Evolutionary conservation across 2,797 vertebrate genomes (phyloP), one percentile per base, ranked within the genome.

Genomic region (Poeciliopsis infans): DNA sequence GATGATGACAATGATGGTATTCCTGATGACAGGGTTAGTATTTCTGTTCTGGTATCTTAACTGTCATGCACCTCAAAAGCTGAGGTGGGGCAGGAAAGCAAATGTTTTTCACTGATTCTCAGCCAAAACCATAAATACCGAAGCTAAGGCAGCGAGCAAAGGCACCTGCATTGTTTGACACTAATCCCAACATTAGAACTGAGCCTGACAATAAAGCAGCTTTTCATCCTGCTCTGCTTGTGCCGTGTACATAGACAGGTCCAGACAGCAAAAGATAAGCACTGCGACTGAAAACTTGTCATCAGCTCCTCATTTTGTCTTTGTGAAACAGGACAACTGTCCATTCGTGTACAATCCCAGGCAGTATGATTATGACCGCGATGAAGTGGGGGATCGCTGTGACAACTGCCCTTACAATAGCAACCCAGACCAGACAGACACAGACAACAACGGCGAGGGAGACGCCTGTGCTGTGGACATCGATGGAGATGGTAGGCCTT

Each of bases 371-470:
- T 99, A 99, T 0, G 98, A 99, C 90, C 96, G 97, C 2, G 98
- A 99, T 91, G 97, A 99, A 0, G 98, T 99, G 73, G 98, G 98
- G 75, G 98, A 99, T 87, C 97, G 97, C 74, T 99, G 98, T 81
- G 98, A 99, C 87, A 99, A 99, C 92, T 99, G 98, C 78, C 97
- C 97, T 10, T 99, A 99, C 93, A 97, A 98, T 86, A 98, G 98
- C 89, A 99, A 99, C 92, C 97, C 98, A 25, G 98, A 99, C 86
- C 98, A 99, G 90, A 97, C 96, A 0, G 98, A 99, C 92, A 99
- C 98, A 0, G 98, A 99, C 92, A 96, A 92, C 88, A 99, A 99
- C 0, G 97, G 98, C 68, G 98, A 99, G 88, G 98, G 98, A 78
- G 98, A 99, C 1, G 97, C 98, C 45, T 99, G 98, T 45, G 97